Evolutionary conservation across 92 coral and sea anemone species (phyloP).

Genomic region (Nematostella vectensis): DNA sequence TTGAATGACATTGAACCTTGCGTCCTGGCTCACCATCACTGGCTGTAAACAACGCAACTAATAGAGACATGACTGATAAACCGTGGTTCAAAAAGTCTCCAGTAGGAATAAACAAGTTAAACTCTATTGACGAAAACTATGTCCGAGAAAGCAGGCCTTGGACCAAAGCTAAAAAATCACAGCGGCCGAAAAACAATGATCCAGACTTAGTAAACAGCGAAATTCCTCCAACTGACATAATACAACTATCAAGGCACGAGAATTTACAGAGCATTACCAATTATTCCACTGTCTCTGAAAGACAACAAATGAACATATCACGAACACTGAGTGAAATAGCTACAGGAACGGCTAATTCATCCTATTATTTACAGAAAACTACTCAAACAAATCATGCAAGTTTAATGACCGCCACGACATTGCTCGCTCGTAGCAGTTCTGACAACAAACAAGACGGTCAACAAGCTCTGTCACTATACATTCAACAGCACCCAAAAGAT

Average conservation of each 20-base stretch:
- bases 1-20: constrained; percentile 59
- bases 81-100: constrained; percentile 30
- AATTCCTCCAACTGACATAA: constrained; percentile 35
- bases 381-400: not conserved
- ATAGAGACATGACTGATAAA: not conserved
- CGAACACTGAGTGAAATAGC: not conserved
- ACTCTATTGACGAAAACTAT: constrained; percentile 17
- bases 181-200: constrained; percentile 38
- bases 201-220: constrained; percentile 22
- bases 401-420: not conserved
- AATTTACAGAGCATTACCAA: constrained; percentile 41
- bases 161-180: constrained; percentile 13
- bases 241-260: constrained; percentile 48
- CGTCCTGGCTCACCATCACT: constrained; percentile 54
- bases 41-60: constrained; percentile 12
- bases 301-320: constrained; percentile 30
- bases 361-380: not conserved
- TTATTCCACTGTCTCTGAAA: constrained; percentile 35
- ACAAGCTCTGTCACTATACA: too few species aligned
- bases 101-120: constrained; percentile 23
- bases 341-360: not conserved
- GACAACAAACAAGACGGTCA: too few species aligned
- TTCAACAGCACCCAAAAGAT: not conserved
- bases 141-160: constrained; percentile 22
- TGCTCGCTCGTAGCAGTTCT: too few species aligned